phyloP scores from a whole-genome alignment of 1,140 invertebrate species.

The Zophobas atratus region DNA sequence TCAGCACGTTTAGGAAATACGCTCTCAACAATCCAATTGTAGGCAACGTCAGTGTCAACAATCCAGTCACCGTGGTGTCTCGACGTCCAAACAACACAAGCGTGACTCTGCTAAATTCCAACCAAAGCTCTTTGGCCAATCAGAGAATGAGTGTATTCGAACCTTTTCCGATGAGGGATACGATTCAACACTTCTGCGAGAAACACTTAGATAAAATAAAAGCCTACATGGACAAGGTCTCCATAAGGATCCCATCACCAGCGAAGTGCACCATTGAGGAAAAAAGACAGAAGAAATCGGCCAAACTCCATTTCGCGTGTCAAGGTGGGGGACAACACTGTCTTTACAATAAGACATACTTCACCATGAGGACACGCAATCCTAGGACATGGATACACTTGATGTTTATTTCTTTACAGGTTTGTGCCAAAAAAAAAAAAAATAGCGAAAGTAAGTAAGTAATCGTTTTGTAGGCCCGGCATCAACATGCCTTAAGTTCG shows the following conservation, averaged over 20 bases:
- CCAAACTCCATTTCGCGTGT: constrained; percentile 92
- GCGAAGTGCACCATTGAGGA: constrained; percentile 94
- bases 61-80: constrained; percentile 72
- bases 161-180: constrained; percentile 90
- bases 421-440: constrained; percentile 12
- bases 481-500: constrained; percentile 85
- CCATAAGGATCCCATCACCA: constrained; percentile 87
- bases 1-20: neutral
- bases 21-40: constrained; percentile 14
- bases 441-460: neutral
- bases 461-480: constrained; percentile 75
- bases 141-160: constrained; percentile 89
- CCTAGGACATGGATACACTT: constrained; percentile 94
- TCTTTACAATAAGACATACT: constrained; percentile 89
- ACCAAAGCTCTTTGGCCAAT: constrained; percentile 69
- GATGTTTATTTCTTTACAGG: constrained; percentile 94
- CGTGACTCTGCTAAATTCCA: constrained; percentile 78
- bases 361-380: constrained; percentile 89
- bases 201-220: constrained; percentile 94
- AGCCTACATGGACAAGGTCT: constrained; percentile 90
- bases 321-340: constrained; percentile 89
- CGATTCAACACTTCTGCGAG: constrained; percentile 94
- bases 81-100: constrained; percentile 80
- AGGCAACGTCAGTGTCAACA: constrained; percentile 68
- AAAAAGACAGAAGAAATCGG: constrained; percentile 84